Evolutionary conservation across 1,140 invertebrate species (phyloP).

Genomic region (Lasioglossum albipes): DNA sequence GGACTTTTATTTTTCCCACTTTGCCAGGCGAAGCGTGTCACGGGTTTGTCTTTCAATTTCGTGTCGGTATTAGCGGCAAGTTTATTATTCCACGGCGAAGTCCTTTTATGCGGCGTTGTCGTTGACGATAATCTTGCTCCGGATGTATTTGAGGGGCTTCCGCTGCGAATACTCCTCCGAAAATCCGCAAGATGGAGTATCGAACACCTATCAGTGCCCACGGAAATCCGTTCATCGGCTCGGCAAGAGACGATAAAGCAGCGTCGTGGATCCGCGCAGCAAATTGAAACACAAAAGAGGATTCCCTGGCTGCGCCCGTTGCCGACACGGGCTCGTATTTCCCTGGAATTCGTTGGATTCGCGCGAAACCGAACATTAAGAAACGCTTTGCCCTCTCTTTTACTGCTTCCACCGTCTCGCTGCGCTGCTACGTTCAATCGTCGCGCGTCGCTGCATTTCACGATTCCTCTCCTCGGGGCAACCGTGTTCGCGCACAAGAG

Average conservation of each 20-base stretch:
- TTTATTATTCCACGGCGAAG: background rate
- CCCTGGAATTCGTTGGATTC: background rate
- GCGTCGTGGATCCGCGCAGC: background rate
- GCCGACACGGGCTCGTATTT: background rate
- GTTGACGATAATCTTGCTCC: background rate
- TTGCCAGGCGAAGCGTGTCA: background rate
- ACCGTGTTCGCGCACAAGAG: background rate
- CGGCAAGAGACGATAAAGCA: background rate
- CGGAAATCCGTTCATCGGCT: background rate
- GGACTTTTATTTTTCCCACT: too few species aligned
- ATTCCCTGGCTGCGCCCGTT: background rate
- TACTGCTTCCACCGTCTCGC: background rate
- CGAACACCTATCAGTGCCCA: background rate
- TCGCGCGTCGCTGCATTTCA: background rate
- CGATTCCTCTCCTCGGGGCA: background rate
- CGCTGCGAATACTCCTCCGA: background rate
- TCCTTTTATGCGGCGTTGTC: background rate
- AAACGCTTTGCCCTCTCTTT: background rate
- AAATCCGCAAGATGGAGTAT: background rate
- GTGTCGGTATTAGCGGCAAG: background rate
- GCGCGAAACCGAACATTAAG: background rate
- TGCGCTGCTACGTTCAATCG: background rate
- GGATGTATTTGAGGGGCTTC: background rate
- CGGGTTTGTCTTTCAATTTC: background rate
- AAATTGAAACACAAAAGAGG: conserved; percentile 14